These are phyloP conservation scores for Agapornis canus DNA, from an alignment of 2,797 vertebrate genomes.

Conservation along the genomic window DNA sequence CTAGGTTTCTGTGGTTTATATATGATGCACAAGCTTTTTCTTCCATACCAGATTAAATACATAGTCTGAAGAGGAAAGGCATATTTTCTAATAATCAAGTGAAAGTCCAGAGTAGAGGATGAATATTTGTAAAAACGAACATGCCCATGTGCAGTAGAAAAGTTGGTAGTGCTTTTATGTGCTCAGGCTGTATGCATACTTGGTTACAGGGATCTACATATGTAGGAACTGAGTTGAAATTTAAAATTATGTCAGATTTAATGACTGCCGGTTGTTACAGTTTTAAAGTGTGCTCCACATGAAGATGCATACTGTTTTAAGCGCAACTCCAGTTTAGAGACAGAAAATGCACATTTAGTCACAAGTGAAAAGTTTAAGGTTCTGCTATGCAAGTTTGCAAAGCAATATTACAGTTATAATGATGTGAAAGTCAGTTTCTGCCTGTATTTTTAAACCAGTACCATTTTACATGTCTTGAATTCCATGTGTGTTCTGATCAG, in stretches of 20 bases:
- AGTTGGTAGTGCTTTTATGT: background rate
- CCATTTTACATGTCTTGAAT: background rate
- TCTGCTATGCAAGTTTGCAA: background rate
- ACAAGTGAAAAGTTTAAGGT: background rate
- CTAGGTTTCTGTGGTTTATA: background rate
- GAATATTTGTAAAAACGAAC: background rate
- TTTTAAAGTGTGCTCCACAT: background rate
- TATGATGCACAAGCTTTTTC: background rate
- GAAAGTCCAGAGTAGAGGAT: background rate
- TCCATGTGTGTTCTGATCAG: background rate
- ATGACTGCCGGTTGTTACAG: background rate
- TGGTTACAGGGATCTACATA: background rate
- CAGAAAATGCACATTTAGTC: background rate
- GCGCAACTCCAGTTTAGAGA: background rate
- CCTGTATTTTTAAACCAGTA: background rate
- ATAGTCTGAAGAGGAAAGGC: background rate
- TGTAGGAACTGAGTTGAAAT: background rate
- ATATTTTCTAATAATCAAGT: background rate
- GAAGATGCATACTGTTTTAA: background rate
- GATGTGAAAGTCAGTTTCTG: slow-evolving; percentile 20
- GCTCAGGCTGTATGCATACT: background rate
- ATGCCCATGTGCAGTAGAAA: background rate
- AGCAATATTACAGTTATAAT: background rate
- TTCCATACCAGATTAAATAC: background rate
- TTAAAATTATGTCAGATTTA: background rate